These are phyloP conservation scores for Apteryx mantelli DNA, from an alignment of 2,113 vertebrate species.

Conservation along the genomic window DNA sequence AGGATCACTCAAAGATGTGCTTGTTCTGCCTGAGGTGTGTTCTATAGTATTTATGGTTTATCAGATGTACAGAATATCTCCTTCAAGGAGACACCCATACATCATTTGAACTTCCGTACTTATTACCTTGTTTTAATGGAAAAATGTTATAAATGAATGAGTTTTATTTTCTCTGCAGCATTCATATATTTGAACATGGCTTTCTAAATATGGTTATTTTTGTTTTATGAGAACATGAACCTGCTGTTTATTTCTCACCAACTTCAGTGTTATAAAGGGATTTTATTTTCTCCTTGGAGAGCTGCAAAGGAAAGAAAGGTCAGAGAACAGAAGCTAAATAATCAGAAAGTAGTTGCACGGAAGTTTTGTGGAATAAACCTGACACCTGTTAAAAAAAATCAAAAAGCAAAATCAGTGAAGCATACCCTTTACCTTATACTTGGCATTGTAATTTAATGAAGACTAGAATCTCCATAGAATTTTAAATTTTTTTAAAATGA, in stretches of 20 bases:
- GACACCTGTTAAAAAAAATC: neutral
- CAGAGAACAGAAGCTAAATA: neutral
- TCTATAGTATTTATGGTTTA: slow-evolving; percentile 66
- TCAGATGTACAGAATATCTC: slow-evolving; percentile 66
- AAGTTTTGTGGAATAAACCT: neutral
- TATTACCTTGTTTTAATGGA: slow-evolving; percentile 60
- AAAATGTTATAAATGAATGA: slow-evolving; percentile 66
- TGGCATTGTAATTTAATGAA: neutral
- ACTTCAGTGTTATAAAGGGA: slow-evolving; percentile 22
- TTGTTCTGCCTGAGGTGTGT: slow-evolving; percentile 26
- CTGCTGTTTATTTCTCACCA: slow-evolving; percentile 51
- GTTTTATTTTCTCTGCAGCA: slow-evolving; percentile 41
- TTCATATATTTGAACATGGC: slow-evolving; percentile 29
- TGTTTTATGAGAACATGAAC: slow-evolving; percentile 45
- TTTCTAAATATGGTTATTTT: slow-evolving; percentile 51
- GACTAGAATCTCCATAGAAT: neutral
- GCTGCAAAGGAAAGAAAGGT: neutral
- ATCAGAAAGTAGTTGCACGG: neutral
- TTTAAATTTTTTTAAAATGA: neutral
- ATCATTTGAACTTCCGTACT: slow-evolving; percentile 51
- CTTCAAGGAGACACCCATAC: slow-evolving; percentile 71
- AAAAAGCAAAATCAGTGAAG: neutral
- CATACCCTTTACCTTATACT: neutral
- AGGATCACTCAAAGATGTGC: slow-evolving; percentile 38
- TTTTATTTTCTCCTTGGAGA: slow-evolving; percentile 43